Percentiles rank a stretch among this genome's conserved stretches.
phyloP scores from a whole-genome alignment of 1,140 invertebrate species.

The Euura lappo region DNA sequence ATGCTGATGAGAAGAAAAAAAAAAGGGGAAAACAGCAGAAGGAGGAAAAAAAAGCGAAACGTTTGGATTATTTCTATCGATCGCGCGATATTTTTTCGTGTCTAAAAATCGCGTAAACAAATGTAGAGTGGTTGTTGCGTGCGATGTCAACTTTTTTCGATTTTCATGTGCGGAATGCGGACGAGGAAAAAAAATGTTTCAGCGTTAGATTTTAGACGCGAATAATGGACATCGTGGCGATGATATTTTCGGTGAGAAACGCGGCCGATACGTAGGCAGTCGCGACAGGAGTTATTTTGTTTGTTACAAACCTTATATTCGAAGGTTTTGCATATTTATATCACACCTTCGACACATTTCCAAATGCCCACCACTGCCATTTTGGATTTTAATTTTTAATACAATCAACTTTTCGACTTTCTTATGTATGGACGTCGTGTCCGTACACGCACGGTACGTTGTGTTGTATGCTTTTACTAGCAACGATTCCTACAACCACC shows the following conservation, averaged over 20 bases:
- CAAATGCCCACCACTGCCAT: constrained; percentile 6
- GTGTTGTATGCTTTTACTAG: too few species aligned
- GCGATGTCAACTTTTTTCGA: too few species aligned
- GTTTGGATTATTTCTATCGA: too few species aligned
- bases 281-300: neutral
- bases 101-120: too few species aligned
- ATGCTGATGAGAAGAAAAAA: neutral
- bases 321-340: neutral
- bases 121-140: too few species aligned
- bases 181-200: neutral
- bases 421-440: neutral
- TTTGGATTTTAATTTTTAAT: constrained; percentile 5
- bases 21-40: neutral
- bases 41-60: neutral
- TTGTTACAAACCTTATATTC: neutral
- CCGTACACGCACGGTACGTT: too few species aligned
- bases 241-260: neutral
- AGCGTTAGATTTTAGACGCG: neutral
- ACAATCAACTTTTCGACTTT: constrained; percentile 7
- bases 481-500: neutral
- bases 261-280: neutral
- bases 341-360: neutral
- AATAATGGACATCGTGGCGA: neutral
- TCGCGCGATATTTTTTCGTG: too few species aligned
- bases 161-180: neutral